Percentiles rank a stretch among this genome's conserved stretches.
Evolutionary conservation across 1,140 invertebrate genomes (phyloP).

Genomic region (Palaemon carinicauda): DNA sequence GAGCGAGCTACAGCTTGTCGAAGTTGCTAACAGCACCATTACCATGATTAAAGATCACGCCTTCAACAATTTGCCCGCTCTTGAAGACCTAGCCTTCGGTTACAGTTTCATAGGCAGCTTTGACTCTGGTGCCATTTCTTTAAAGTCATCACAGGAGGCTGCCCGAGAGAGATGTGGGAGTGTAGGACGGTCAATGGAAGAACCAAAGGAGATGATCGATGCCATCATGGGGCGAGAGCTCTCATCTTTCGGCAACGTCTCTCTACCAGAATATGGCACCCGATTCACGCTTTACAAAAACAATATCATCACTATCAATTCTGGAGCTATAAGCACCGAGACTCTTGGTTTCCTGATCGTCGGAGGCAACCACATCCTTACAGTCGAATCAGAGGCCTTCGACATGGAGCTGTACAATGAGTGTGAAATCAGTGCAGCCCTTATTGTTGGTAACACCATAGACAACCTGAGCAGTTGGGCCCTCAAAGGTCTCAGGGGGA

Average conservation of each 20-base stretch:
- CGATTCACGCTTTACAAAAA: conserved; percentile 38
- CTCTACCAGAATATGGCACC: conserved; percentile 40
- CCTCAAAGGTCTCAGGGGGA: conserved; percentile 3
- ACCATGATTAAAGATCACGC: conserved; percentile 6
- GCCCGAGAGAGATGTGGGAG: background rate
- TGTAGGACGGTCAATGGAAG: background rate
- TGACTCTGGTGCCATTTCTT: background rate
- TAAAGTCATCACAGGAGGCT: background rate
- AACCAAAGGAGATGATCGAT: background rate
- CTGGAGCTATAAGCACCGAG: conserved; percentile 24
- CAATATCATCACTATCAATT: conserved; percentile 23
- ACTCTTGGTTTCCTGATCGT: conserved; percentile 37
- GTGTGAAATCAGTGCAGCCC: conserved; percentile 52
- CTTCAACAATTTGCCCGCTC: conserved; percentile 11
- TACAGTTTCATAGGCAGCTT: conserved; percentile 7
- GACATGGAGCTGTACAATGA: conserved; percentile 40
- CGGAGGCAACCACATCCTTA: conserved; percentile 28
- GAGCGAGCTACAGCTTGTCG: conserved; percentile 10
- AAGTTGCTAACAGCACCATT: conserved; percentile 41
- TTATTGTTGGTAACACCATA: conserved; percentile 44
- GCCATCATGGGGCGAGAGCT: conserved; percentile 27
- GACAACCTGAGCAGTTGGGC: background rate
- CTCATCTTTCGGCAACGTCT: conserved; percentile 13
- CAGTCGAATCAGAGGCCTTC: conserved; percentile 16
- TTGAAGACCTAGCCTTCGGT: conserved; percentile 29